A percentile compares a stretch with the other conserved stretches of the same genome.
Conservation (phyloP, 92 coral and sea anemone genomes). For the Zoanthus solanderi region DNA sequence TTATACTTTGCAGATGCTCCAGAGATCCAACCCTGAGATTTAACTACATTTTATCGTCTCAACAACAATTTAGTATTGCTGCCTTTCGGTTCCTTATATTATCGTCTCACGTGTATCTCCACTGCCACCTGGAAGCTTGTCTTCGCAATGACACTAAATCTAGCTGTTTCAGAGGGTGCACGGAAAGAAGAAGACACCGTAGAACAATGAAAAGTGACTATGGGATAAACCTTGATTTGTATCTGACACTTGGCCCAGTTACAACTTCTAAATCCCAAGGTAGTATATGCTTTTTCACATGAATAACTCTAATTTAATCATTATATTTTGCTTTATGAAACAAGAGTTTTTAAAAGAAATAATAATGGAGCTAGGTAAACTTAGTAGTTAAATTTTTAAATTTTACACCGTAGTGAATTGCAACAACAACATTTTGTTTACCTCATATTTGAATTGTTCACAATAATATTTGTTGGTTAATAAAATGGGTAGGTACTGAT, state of each 20-base stretch:
- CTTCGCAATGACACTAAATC: slow-evolving; percentile 61
- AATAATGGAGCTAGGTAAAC: slow-evolving; percentile 29
- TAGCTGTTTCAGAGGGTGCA: slow-evolving; percentile 72
- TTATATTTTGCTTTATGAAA: not conserved
- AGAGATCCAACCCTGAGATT: slow-evolving; percentile 68
- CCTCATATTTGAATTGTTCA: too few species aligned
- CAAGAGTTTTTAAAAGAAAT: not conserved
- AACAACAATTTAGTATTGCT: slow-evolving; percentile 72
- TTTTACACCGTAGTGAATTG: too few species aligned
- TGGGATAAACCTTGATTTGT: not conserved
- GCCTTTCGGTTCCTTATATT: slow-evolving; percentile 69
- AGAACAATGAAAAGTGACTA: not conserved
- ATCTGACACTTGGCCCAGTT: slow-evolving; percentile 32
- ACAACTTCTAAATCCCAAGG: not conserved
- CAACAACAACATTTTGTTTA: too few species aligned
- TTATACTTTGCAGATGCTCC: slow-evolving; percentile 64
- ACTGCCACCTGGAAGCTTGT: slow-evolving; percentile 76
- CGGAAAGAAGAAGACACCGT: slow-evolving; percentile 32
- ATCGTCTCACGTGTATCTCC: slow-evolving; percentile 59
- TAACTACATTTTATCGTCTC: slow-evolving; percentile 63
- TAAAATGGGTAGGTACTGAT: too few species aligned
- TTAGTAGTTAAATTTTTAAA: too few species aligned
- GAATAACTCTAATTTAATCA: not conserved
- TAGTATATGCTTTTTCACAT: not conserved
- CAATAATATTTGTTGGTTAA: too few species aligned